These are phyloP conservation scores for Eretmocerus hayati DNA, from an alignment of 2,888 invertebrate genomes.

Conservation along the genomic window DNA sequence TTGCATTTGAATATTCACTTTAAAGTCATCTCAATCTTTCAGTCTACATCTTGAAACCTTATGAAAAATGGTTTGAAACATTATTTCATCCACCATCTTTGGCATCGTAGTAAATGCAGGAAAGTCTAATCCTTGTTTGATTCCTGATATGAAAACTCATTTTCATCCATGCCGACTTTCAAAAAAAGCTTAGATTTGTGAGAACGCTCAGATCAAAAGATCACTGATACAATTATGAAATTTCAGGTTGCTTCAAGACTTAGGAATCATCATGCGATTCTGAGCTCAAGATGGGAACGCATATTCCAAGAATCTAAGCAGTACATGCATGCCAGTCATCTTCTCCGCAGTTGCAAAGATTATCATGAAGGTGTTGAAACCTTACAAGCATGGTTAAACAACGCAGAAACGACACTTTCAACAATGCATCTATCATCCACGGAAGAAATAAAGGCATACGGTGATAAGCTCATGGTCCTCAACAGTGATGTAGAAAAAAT, in stretches of 20 bases:
- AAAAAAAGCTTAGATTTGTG: no score
- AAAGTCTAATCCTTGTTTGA: no score
- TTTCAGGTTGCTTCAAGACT: slow-evolving; percentile 62
- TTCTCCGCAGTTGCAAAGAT: slow-evolving; percentile 72
- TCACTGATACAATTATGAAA: no score
- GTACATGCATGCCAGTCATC: slow-evolving; percentile 84
- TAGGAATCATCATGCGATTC: slow-evolving; percentile 64
- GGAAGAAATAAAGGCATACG: slow-evolving; percentile 71
- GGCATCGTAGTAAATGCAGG: no score
- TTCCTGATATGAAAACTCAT: no score
- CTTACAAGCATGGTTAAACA: slow-evolving; percentile 71
- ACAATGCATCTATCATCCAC: slow-evolving; percentile 68
- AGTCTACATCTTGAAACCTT: no score
- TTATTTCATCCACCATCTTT: no score
- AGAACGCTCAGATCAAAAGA: no score
- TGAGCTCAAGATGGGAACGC: slow-evolving; percentile 76
- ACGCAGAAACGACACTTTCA: slow-evolving; percentile 65
- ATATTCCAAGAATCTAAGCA: slow-evolving; percentile 78
- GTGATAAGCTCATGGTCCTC: slow-evolving; percentile 68
- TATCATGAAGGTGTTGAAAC: slow-evolving; percentile 68
- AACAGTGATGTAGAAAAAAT: slow-evolving; percentile 78
- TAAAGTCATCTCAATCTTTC: no score
- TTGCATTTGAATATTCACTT: no score
- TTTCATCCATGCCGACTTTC: no score
- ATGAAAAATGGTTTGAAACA: no score